These are phyloP conservation scores for Apodemia duryi DNA, from an alignment of 2,888 invertebrate genomes.

Conservation along the genomic window DNA sequence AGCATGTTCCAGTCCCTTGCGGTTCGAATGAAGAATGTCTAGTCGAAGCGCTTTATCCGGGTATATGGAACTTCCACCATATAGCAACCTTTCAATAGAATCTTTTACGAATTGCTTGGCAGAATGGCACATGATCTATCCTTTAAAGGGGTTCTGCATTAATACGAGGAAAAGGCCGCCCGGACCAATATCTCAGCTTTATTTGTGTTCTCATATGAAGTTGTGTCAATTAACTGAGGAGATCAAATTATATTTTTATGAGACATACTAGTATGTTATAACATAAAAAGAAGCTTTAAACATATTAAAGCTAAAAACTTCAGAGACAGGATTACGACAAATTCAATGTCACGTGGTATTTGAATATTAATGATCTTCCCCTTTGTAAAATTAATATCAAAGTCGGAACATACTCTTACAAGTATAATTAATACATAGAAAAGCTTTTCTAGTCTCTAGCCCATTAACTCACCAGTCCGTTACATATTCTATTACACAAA, in stretches of 20 bases:
- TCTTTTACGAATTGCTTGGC: no score
- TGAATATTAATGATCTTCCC: not conserved
- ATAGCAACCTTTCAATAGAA: no score
- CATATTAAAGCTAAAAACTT: not conserved
- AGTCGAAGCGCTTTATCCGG: no score
- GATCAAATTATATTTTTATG: no score
- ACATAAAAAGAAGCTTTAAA: not conserved
- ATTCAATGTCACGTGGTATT: not conserved
- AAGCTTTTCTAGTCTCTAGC: not conserved
- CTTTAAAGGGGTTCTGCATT: no score
- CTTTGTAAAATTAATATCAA: not conserved
- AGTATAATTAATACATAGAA: not conserved
- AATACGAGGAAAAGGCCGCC: no score
- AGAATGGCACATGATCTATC: no score
- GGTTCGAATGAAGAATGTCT: no score
- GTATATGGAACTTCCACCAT: no score
- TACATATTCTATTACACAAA: not conserved
- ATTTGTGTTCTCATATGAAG: not conserved
- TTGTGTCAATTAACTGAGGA: not conserved
- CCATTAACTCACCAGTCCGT: not conserved
- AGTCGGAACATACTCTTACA: not conserved
- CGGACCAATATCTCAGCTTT: no score
- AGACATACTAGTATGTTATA: not conserved
- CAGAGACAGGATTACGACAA: not conserved
- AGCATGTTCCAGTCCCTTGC: no score